Evolutionary conservation across 2,888 invertebrate genomes (phyloP), one percentile per base, ranked within the genome.

Genomic region (Cheilosia soror): DNA sequence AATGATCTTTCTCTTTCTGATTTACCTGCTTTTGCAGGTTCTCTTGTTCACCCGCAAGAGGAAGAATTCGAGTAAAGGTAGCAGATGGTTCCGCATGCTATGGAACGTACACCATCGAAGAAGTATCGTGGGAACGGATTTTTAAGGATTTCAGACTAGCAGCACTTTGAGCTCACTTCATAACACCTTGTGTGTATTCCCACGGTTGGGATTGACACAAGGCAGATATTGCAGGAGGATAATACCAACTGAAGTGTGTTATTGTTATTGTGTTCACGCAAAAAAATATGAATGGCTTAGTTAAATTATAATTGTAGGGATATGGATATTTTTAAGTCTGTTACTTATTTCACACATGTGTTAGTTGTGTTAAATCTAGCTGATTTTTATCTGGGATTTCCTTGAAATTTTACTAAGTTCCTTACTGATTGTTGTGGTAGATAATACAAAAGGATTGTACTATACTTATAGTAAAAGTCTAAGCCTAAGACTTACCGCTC

Each of bases 101-200:
- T 20, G 27, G 11, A 13, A 42, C 5, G 7, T 2, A 33, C 5
- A 33, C 42, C 42, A n/a, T 58, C 33, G 51, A 5, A 25, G 40
- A 13, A 55, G 66, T 60, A 75, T 62, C 80, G 80, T 80, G 75
- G 80, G 80, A 80, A 80, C 68, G 55, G 62, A 75, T 76, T 81
- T 81, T 57, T 42, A 55, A 63, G 69, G 69, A 76, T 57, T 71
- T 76, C 55, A 69, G 63, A 65, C 65, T 71, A 69, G 81, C 58
- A 81, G 76, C 81, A 81, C 81, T 81, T 81, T 76, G 63, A 53
- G 58, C 76, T 57, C 37, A 81, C 81, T 81, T 81, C 20, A 63
- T 47, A 63, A 76, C 76, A 81, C 69, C 76, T 81, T 81, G 68
- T 71, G 69, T 57, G 57, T 65, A 42, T 76, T 81, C 81, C 58